phyloP scores from a whole-genome alignment of 2,113 vertebrate genomes.

The Cyprinodon tularosa region DNA sequence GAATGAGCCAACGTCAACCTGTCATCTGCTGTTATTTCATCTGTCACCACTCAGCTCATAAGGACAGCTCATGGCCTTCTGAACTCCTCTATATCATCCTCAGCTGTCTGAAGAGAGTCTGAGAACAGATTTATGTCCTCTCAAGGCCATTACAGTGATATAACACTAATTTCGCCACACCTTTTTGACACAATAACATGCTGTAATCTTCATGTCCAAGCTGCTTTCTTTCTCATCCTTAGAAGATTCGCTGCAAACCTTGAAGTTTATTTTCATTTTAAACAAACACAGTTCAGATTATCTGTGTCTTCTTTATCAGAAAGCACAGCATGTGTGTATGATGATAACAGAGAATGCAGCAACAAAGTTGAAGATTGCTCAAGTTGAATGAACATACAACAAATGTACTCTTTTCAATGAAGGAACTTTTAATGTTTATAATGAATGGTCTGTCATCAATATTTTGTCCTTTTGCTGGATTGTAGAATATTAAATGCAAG shows the following conservation, averaged over 20 bases:
- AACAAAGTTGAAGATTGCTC: background rate
- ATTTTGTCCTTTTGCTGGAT: background rate
- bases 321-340: background rate
- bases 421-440: background rate
- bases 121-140: constrained; percentile 42
- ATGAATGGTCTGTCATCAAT: background rate
- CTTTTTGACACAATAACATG: constrained; percentile 36
- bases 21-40: constrained; percentile 52
- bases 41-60: constrained; percentile 34
- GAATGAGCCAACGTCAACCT: constrained; percentile 35
- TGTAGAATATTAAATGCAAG: background rate
- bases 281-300: constrained; percentile 14
- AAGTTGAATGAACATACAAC: background rate
- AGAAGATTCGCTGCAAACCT: constrained; percentile 1
- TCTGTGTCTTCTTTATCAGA: constrained; percentile 3
- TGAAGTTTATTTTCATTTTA: background rate
- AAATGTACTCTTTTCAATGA: background rate
- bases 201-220: constrained; percentile 15
- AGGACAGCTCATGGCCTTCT: constrained; percentile 48
- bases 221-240: background rate
- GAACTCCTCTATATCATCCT: constrained; percentile 31
- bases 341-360: background rate
- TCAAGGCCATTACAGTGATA: constrained; percentile 43
- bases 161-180: constrained; percentile 41
- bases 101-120: constrained; percentile 27